Evolutionary conservation across 2,888 invertebrate species (phyloP).

Genomic region (Drosophila picticornis): DNA sequence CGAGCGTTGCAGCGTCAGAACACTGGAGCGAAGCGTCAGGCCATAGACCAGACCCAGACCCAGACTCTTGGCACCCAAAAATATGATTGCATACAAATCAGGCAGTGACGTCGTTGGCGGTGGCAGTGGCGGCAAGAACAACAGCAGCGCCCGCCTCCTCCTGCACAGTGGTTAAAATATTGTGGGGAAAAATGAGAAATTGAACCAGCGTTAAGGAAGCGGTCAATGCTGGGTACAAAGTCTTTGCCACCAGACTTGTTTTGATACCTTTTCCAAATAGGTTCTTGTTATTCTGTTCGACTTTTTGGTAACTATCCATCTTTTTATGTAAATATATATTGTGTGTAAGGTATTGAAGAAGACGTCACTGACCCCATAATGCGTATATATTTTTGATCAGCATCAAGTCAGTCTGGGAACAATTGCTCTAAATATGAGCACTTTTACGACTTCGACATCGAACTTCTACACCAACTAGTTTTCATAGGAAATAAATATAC

Average conservation of each 20-base stretch:
- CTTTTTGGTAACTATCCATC: background rate
- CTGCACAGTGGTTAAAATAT: conserved; percentile 45
- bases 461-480: no score
- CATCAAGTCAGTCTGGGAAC: no score
- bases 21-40: conserved; percentile 13
- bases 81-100: conserved; percentile 81
- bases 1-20: conserved; percentile 55
- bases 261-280: no score
- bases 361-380: no score
- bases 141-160: background rate
- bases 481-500: no score
- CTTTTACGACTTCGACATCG: no score
- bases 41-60: conserved; percentile 23
- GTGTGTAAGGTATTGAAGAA: no score
- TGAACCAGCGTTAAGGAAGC: background rate
- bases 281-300: background rate
- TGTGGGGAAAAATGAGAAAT: background rate
- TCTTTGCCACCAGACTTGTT: no score
- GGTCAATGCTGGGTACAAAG: no score
- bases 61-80: conserved; percentile 62
- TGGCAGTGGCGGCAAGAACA: conserved; percentile 19
- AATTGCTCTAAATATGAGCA: no score
- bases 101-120: conserved; percentile 61
- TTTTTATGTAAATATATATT: no score
- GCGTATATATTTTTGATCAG: no score